phyloP scores from a whole-genome alignment of 2,113 vertebrate genomes.

The Halcyon senegalensis region DNA sequence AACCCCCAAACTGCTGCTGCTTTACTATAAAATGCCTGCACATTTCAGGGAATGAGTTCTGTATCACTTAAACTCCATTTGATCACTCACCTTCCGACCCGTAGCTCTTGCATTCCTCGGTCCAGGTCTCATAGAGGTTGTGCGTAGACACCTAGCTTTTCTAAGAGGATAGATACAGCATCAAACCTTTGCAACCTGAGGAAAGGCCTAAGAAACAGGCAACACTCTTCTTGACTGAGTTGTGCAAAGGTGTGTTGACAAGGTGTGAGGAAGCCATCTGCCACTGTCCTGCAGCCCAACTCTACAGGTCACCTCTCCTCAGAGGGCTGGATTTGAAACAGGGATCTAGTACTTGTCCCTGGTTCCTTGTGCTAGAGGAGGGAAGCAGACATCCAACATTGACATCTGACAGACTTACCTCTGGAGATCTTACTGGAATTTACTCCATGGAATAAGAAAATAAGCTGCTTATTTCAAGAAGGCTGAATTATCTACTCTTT shows the following conservation, averaged over 20 bases:
- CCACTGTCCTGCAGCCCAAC: not conserved
- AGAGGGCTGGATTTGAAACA: not conserved
- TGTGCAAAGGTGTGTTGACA: not conserved
- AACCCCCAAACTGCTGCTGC: too few relatives aligned
- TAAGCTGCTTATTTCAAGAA: not conserved
- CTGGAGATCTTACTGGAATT: not conserved
- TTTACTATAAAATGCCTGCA: too few relatives aligned
- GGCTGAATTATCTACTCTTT: not conserved
- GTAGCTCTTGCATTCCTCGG: not conserved
- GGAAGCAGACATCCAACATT: not conserved
- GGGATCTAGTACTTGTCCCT: not conserved
- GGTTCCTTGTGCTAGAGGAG: not conserved
- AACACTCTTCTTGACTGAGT: not conserved
- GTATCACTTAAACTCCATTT: not conserved
- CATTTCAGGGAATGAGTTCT: not conserved
- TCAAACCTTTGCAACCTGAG: not conserved
- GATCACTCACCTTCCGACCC: not conserved
- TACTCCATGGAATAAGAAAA: not conserved
- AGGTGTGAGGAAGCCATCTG: not conserved
- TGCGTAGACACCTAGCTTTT: not conserved
- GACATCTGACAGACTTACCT: not conserved
- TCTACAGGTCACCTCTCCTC: fast-evolving
- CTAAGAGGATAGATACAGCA: not conserved
- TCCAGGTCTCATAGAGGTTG: not conserved
- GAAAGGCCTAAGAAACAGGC: not conserved